phyloP scores from a whole-genome alignment of 2,888 invertebrate species.

The Tiliacea citrago region DNA sequence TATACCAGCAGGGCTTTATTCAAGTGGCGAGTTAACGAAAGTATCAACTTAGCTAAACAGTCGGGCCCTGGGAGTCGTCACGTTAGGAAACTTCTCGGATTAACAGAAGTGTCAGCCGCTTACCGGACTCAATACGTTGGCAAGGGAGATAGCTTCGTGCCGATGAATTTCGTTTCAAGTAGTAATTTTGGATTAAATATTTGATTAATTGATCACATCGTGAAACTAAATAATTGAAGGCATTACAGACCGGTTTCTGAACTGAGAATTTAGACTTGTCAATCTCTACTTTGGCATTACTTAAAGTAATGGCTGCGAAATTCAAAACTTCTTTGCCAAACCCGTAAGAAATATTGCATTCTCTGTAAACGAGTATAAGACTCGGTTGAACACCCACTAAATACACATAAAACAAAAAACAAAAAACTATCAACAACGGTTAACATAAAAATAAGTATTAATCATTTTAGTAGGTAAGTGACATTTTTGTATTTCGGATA shows the following conservation, averaged over 20 bases:
- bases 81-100: conserved; percentile 10
- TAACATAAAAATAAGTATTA: not conserved
- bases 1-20: not conserved
- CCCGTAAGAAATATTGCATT: no score
- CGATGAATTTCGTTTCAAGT: not conserved
- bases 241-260: no score
- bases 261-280: no score
- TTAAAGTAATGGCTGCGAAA: no score
- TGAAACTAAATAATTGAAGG: not conserved
- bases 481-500: not conserved
- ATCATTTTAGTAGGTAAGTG: not conserved
- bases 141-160: not conserved
- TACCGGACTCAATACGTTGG: conserved; percentile 19
- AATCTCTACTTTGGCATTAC: no score
- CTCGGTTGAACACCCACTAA: not conserved
- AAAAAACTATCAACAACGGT: not conserved
- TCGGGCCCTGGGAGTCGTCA: not conserved
- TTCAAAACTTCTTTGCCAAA: no score
- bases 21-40: conserved; percentile 8
- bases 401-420: not conserved
- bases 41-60: conserved; percentile 14
- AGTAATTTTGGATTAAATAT: not conserved
- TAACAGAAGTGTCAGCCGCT: conserved; percentile 27
- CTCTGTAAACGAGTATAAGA: no score
- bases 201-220: no score